Percentiles rank a stretch among this genome's conserved stretches.
phyloP scores from a whole-genome alignment of 1,140 invertebrate species.

The Elysia chlorotica region DNA sequence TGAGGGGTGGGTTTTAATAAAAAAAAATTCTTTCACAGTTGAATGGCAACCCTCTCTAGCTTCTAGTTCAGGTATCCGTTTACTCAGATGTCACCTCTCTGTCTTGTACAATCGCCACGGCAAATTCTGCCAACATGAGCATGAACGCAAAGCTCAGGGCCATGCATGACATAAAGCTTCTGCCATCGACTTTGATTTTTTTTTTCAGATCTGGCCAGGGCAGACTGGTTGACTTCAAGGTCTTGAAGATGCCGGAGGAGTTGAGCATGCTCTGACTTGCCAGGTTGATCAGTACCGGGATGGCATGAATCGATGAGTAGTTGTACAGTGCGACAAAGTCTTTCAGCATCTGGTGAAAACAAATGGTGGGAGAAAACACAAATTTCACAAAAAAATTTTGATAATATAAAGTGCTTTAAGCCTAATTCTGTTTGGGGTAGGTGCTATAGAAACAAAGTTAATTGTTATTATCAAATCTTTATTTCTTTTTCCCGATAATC shows the following conservation, averaged over 20 bases:
- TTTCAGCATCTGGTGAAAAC: not conserved
- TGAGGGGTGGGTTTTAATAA: too few species aligned
- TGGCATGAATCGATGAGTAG: conserved; percentile 77
- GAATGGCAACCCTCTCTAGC: too few species aligned
- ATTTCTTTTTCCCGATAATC: too few species aligned
- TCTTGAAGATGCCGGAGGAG: conserved; percentile 2
- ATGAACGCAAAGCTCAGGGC: conserved; percentile 81
- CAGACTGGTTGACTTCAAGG: conserved; percentile 58
- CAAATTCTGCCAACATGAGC: conserved; percentile 75
- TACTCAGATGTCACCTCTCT: too few species aligned
- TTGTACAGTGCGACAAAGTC: conserved; percentile 71
- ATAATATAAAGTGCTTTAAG: too few species aligned
- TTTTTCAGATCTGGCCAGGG: conserved; percentile 74
- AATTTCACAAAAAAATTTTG: too few species aligned
- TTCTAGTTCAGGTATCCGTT: too few species aligned
- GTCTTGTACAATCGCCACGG: conserved; percentile 82
- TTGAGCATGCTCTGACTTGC: conserved; percentile 73
- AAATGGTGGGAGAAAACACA: too few species aligned
- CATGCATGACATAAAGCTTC: conserved; percentile 73
- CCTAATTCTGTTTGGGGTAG: too few species aligned
- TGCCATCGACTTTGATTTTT: conserved; percentile 73
- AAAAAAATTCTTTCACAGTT: too few species aligned
- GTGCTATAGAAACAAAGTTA: too few species aligned
- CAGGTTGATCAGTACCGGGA: conserved; percentile 78
- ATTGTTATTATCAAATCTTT: too few species aligned